Conservation (phyloP, 2,888 invertebrate genomes). For the Loripinus fragilis region DNA sequence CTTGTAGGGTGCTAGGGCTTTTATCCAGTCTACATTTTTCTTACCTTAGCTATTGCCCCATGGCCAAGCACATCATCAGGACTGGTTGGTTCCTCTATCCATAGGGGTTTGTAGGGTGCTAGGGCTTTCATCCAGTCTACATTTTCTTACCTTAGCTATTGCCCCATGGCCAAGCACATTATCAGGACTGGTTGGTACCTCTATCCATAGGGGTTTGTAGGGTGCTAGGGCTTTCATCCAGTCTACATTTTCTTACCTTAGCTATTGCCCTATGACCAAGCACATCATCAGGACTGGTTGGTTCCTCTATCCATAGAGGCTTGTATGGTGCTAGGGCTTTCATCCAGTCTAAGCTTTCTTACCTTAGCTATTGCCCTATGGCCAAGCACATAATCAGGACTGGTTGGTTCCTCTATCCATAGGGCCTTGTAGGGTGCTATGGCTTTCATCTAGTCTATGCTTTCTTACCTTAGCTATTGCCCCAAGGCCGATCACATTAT, state of each 20-base stretch:
- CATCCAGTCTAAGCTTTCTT: slow-evolving; percentile 91
- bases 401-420: slow-evolving; percentile 98
- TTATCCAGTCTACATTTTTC: slow-evolving; percentile 92
- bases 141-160: slow-evolving; percentile 90
- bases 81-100: slow-evolving; percentile 97
- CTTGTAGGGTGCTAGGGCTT: slow-evolving; percentile 89
- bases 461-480: slow-evolving; percentile 90
- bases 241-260: slow-evolving; percentile 87
- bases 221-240: slow-evolving; percentile 92
- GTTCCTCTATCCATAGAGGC: slow-evolving; percentile 95
- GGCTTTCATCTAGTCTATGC: slow-evolving; percentile 91
- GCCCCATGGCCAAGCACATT: slow-evolving; percentile 93
- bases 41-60: slow-evolving; percentile 89
- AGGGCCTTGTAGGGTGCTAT: slow-evolving; percentile 89
- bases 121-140: slow-evolving; percentile 91
- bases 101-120: slow-evolving; percentile 88
- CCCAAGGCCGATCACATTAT: slow-evolving; percentile 93
- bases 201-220: slow-evolving; percentile 92
- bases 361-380: slow-evolving; percentile 92
- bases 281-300: slow-evolving; percentile 95
- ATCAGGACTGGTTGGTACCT: slow-evolving; percentile 96
- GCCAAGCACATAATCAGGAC: slow-evolving; percentile 95
- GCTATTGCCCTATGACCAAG: slow-evolving; percentile 93
- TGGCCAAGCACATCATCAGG: slow-evolving; percentile 96
- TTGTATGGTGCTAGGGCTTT: slow-evolving; percentile 89